Evolutionary conservation across 2,113 vertebrate genomes (phyloP), one percentile per base, ranked within the genome.

Genomic region (Carlito syrichta): DNA sequence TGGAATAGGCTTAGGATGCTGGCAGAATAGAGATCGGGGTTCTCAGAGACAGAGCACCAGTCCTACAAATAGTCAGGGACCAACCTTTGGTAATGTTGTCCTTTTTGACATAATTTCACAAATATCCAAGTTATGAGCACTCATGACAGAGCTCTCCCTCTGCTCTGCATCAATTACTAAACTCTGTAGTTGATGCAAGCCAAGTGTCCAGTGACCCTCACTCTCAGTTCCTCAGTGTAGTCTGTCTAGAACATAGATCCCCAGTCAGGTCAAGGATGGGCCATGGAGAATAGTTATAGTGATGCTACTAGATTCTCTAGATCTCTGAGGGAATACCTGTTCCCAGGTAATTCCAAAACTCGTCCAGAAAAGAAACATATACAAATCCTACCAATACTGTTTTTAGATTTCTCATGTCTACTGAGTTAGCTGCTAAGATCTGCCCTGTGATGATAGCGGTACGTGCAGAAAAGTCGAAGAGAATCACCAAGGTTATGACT

Each of bases 341-440:
- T 50, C 19, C 13, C 16, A 40, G 8, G 4, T 25, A 19, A 92
- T 68, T 96, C 6, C 22, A 96, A 79, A 92, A 12, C 52, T 82
- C 30, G 9, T 50, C 40, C 73, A 92, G 48, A 96, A 94, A 86
- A 77, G 32, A n/a, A 95, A 86, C 6, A 56, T 27, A 71, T 3
- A 62, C 27, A 84, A 2, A 66, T 82, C 40, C 25, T 69, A n/a
- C 7, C 43, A 69, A 81, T 1, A 58, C 10, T 62, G 22, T 22
- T 27, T 89, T 69, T 81, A 60, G 62, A 87, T 52, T 82, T 79
- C 38, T 91, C 7, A 25, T n/a, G 11, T 54, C 43, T 66, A 27
- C 12, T 58, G 45, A 86, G 8, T 32, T 23, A 91, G 30, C 22
- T n/a, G 12, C 74, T 71, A 68, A 94, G 19, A 58, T 10, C 32